Evolutionary conservation across 2,113 vertebrate genomes (phyloP), one percentile per base, ranked within the genome.

Genomic region (Paramisgurnus dabryanus): DNA sequence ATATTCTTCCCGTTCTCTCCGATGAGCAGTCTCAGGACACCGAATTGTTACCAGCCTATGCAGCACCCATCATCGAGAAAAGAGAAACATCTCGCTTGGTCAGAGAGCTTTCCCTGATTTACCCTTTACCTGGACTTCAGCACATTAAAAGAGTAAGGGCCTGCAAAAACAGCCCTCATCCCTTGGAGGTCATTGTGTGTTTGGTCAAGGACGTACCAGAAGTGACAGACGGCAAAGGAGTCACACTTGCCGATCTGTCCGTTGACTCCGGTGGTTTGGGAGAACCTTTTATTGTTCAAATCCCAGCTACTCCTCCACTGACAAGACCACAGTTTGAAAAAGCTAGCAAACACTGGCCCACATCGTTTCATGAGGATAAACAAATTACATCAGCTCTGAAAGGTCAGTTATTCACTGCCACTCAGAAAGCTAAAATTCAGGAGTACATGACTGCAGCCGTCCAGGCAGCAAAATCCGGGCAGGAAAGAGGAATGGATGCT

Each of bases 131-230:
- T 0, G 74, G 86, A 67, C 89, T 93, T 2, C 90, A 92, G 9
- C 95, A 97, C 76, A 63, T 96, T 55, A 97, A 96, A 85, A 90
- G 96, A 50, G 95, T 97, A 22, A 91, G 95, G 4, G 80, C 93
- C 0, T 86, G 90, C 40, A 84, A 27, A 4, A 18, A 50, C 17
- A 64, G 84, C 6, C 71, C 84, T 0, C 93, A 93, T 7, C 74
- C 89, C 0, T 86, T 95, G 34, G 94, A 96, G n/a, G 84, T 96
- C 34, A 88, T 97, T 0, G 61, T 97, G 34, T 95, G 95, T 65
- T 87, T 92, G 0, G 89, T 89, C 0, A 87, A 83, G 0, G 89
- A 93, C 0, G 84, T 85, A 0, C 74, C 86, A 10, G 15, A 86
- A 9, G 15, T 76, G 15, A 41, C 0, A 18, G 27, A 6, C 63